Conservation (phyloP, 35 echinoderm and acorn worm species). For the Chiridota heheva region DNA sequence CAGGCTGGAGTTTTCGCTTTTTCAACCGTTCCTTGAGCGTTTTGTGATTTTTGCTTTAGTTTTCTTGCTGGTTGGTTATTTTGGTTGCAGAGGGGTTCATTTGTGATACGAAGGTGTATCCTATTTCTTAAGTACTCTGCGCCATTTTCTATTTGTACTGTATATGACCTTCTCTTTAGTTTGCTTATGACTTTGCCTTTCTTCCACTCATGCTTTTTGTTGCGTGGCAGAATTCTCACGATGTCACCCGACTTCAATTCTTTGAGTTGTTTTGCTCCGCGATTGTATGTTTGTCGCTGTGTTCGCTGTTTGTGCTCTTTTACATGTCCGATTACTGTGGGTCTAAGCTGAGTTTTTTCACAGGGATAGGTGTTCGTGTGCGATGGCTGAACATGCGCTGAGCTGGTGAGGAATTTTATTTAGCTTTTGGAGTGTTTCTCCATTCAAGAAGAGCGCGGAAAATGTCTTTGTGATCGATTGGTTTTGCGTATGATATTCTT, state of each 20-base stretch:
- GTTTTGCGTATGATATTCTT: no score
- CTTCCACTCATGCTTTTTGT: background rate
- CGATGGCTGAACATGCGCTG: constrained; percentile 50
- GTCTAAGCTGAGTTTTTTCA: constrained; percentile 33
- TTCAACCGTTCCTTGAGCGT: no score
- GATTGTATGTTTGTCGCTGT: constrained; percentile 9
- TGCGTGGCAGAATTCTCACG: constrained; percentile 26
- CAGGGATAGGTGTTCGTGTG: constrained; percentile 57
- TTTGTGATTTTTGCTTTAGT: no score
- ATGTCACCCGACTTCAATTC: constrained; percentile 25
- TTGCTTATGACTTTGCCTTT: constrained; percentile 28
- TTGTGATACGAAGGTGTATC: constrained; percentile 40
- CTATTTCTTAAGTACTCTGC: constrained; percentile 23
- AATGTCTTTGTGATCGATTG: no score
- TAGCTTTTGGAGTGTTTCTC: constrained; percentile 23
- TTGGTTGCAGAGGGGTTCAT: constrained; percentile 20
- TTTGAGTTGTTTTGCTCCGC: constrained; percentile 7
- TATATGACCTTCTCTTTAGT: constrained; percentile 11
- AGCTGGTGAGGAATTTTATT: constrained; percentile 47
- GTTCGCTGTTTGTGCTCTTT: background rate
- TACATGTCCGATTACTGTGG: constrained; percentile 18
- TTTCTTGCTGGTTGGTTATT: no score
- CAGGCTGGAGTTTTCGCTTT: no score
- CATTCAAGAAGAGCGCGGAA: constrained; percentile 23
- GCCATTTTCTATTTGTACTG: constrained; percentile 25